Evolutionary conservation across 2,797 vertebrate species (phyloP).

Genomic region (Lepus townsendii): DNA sequence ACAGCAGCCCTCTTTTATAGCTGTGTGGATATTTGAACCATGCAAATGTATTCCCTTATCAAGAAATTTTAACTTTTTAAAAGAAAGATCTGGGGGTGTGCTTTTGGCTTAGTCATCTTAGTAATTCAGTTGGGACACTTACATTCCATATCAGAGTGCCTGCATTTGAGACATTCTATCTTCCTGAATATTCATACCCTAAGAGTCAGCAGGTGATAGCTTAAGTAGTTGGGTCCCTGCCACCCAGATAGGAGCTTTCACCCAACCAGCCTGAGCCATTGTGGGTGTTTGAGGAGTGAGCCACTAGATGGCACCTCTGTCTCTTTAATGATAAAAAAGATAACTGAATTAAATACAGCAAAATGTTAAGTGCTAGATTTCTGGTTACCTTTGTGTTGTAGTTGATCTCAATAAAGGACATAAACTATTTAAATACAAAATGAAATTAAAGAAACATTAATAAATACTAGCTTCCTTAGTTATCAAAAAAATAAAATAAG

Average conservation of each 20-base stretch:
- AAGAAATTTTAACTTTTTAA: constrained; percentile 20
- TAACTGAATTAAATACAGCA: background rate
- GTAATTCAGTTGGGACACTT: too few relatives aligned
- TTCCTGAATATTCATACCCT: too few relatives aligned
- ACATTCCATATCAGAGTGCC: too few relatives aligned
- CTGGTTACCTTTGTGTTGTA: constrained; percentile 42
- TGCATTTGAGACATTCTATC: too few relatives aligned
- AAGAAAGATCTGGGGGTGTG: background rate
- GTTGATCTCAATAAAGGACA: background rate
- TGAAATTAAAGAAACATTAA: constrained; percentile 16
- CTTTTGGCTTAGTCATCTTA: too few relatives aligned
- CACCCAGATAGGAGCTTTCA: too few relatives aligned
- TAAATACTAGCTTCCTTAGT: constrained; percentile 44
- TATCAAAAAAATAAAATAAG: constrained; percentile 41
- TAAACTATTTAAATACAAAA: constrained; percentile 40
- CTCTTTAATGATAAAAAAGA: background rate
- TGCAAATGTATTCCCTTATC: background rate
- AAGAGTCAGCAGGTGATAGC: too few relatives aligned
- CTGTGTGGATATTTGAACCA: background rate
- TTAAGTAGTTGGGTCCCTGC: too few relatives aligned
- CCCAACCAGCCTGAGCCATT: too few relatives aligned
- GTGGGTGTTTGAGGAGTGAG: too few relatives aligned
- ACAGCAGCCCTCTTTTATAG: too few relatives aligned
- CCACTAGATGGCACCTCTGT: too few relatives aligned
- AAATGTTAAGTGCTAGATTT: constrained; percentile 15